phyloP scores from a whole-genome alignment of 2,797 vertebrate genomes.

The Loris lydekkerianus region DNA sequence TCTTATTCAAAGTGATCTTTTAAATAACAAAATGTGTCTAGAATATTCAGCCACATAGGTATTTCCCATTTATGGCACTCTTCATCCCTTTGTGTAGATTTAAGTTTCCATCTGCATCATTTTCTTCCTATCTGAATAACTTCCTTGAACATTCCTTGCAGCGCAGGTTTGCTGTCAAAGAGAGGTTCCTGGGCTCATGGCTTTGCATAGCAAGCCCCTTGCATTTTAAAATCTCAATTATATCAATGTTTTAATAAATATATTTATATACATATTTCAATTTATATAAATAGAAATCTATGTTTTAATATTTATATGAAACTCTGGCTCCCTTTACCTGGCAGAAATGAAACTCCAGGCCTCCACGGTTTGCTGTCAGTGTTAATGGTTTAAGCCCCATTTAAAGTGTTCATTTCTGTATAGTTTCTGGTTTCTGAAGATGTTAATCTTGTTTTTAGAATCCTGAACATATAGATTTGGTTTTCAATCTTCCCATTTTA shows the following conservation, averaged over 20 bases:
- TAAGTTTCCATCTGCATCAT: neutral
- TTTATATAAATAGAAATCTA: neutral
- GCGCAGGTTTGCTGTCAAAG: neutral
- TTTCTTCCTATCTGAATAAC: neutral
- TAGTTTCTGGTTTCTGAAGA: neutral
- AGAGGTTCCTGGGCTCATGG: neutral
- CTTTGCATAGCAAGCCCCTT: neutral
- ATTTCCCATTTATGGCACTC: neutral
- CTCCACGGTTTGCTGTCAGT: neutral
- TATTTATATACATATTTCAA: neutral
- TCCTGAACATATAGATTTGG: neutral
- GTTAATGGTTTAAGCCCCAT: neutral
- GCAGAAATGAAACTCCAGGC: neutral
- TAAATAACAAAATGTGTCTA: neutral
- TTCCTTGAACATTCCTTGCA: neutral
- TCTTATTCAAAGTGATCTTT: neutral
- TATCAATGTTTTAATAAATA: neutral
- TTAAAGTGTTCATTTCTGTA: neutral
- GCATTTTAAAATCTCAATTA: neutral
- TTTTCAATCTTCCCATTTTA: conserved; percentile 34
- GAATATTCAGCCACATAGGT: neutral
- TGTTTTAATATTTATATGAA: neutral
- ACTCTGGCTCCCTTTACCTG: neutral
- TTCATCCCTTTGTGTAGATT: neutral
- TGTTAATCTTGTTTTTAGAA: neutral